Evolutionary conservation across 2,888 invertebrate genomes (phyloP), one percentile per base, ranked within the genome.

Genomic region (Asteroscopus sphinx): DNA sequence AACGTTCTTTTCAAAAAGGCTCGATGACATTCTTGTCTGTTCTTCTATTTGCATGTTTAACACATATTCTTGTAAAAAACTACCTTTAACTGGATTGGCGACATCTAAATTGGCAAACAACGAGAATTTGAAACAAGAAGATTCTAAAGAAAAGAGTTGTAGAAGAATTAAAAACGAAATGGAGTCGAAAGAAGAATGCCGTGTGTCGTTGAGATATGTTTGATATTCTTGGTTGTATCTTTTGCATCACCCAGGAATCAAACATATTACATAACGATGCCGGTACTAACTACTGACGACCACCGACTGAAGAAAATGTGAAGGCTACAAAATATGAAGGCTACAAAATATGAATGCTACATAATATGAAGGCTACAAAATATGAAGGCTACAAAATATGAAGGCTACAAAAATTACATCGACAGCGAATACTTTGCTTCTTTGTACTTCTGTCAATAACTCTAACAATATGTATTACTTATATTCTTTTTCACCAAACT

Each of bases 161-260:
- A 56, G 53, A 56, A 59, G 39, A 59, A 55, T 40, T 49, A 49
- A 67, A 62, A 73, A 63, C 1, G 7, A 21, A 21, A 4, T 2
- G 65, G 44, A 51, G 37, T 48, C 0, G n/a, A 39, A 8, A 15
- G 70, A 46, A 57, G 44, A 62, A 69, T 80, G 86, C 80, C 87
- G 77, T 39, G 87, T 55, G 86, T 86, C 92, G 95, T 96, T 97
- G 94, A 99, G 99, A 99, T 99, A 99, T 99, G 99, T 99, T 99
- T 99, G 99, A 99, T 99, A 99, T 99, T 99, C 99, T 99, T 99
- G 99, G 99, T 99, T 99, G 98, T 98, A 64, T 95, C 95, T 89
- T 94, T 79, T 84, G 86, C 95, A 95, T 97, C 98, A 98, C 98
- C 99, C 99, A 96, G 98, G 98, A 98, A 98, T 98, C 98, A 98